Conservation (phyloP, 2,888 invertebrate genomes). For the Deilephila porcellus region DNA sequence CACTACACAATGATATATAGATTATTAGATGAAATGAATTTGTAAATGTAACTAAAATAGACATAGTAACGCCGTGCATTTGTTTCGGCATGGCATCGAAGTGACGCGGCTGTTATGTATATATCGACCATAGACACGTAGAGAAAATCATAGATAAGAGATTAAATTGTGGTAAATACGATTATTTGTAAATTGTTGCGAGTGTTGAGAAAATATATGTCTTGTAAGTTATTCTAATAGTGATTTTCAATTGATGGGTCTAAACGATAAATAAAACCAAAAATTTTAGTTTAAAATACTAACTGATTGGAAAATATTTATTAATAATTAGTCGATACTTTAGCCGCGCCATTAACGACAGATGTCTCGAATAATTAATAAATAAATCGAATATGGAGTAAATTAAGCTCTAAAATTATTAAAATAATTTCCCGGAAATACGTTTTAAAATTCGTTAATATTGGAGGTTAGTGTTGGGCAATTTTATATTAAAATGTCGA, state of each 20-base stretch:
- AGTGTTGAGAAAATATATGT: neutral
- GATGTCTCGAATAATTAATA: no score
- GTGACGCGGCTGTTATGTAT: conserved; percentile 14
- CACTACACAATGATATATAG: neutral
- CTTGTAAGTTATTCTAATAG: neutral
- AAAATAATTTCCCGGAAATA: no score
- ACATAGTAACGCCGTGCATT: neutral
- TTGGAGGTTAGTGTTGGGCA: neutral
- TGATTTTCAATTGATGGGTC: neutral
- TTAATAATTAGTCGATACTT: no score
- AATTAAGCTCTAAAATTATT: no score
- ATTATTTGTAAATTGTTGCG: conserved; percentile 22
- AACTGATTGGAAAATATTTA: no score
- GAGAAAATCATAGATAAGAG: conserved; percentile 1
- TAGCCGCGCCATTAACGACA: no score
- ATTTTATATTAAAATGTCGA: neutral
- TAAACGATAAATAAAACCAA: neutral
- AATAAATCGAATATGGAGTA: no score
- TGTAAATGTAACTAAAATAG: conserved; percentile 1
- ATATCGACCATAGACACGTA: conserved; percentile 14
- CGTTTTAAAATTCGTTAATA: no score
- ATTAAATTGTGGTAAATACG: neutral
- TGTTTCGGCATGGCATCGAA: neutral
- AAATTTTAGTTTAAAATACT: neutral
- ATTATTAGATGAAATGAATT: conserved; percentile 11